Base-by-base conservation (phyloP, 2,113 vertebrate genomes). In the Struthio camelus region DNA sequence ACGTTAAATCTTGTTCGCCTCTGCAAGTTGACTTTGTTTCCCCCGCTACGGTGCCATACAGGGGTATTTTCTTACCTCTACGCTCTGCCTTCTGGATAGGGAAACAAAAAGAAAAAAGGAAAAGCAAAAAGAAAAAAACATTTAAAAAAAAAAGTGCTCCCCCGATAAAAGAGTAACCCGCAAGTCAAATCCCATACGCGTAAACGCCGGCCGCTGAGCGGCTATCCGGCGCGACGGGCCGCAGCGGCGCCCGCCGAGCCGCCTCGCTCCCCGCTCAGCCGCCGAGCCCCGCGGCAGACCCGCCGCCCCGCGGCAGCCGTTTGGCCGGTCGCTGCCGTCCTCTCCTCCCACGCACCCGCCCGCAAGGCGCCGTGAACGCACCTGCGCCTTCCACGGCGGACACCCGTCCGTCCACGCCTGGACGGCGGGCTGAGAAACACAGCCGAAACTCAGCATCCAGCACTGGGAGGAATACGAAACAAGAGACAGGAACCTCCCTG, bases 121-220 rank as follows among this genome's bases (percentile, higher is more conserved):
- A 54, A 28, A 28, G 16, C 12, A 32, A 15, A 32, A 17, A 58
- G 32, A 11, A 14, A 53, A 25, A 30, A 54, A 28, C n/a, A n/a
- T n/a, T n/a, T n/a, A n/a, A 54, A 14, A 3, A 58, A 58, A 17
- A 15, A 48, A 1, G 46, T 1, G 9, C 4, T 2, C 5, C 0
- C 4, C 24, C 36, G 10, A 3, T 18, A 42, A 38, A 20, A 34
- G 46, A 6, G 27, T 2, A 15, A 4, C 25, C 25, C 20, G 1
- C 15, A 72, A 0, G 36, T 51, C 22, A 2, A 9, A 0, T 32
- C 38, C 95, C 54, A 4, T 98, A 99, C 98, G 98, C 98, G 97
- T n/a, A n/a, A n/a, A n/a, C n/a, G n/a, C n/a, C 73, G 17, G 15
- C 92, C 92, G 46, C 76, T 92, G 19, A 17, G 66, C 95, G 97